Evolutionary conservation across 2,888 invertebrate species (phyloP), one percentile per base, ranked within the genome.

Genomic region (Apotomis turbidana): DNA sequence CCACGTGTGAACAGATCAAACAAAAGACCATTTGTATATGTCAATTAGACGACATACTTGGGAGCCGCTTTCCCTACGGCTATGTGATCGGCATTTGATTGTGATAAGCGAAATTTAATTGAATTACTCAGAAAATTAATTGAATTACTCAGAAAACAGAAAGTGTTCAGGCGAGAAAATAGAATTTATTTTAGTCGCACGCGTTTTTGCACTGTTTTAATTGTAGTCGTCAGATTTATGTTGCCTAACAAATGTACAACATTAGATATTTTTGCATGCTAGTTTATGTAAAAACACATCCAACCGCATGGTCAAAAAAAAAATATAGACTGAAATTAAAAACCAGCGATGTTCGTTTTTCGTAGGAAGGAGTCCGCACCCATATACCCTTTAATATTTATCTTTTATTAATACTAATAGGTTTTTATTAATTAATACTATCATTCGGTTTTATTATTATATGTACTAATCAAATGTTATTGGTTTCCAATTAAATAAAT

Each of bases 1-100:
- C 70, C 76, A 71, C 74, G 74, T 76, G 71, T 74, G 73, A 76
- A 76, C 74, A 74, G 74, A 76, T 75, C 71, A 81, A 85, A 88
- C 87, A 89, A 89, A 88, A 85, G 85, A 84, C 82, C 83, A 83
- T 87, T 87, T 87, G 85, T 87, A 79, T 81, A 80, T 79, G 84
- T 85, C 88, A 89, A 89, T 89, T 88, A 88, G 84, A 81, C 74
- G 76, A 75, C 78, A 74, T 72, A 74, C 69, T 73, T 76, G 67
- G 75, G 70, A 75, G 72, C 70, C 66, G 81, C 85, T 87, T 88
- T 88, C 87, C 78, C 83, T 80, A 74, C 75, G 76, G 77, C 76
- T 73, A 79, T 76, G 78, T 73, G 76, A 58, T 57, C 60, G 71
- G 75, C 46, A 68, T 72, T 63, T 63, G 72, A 72, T 72, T 68